phyloP scores from a whole-genome alignment of 92 coral and sea anemone species.

The Epizoanthus scotinus region DNA sequence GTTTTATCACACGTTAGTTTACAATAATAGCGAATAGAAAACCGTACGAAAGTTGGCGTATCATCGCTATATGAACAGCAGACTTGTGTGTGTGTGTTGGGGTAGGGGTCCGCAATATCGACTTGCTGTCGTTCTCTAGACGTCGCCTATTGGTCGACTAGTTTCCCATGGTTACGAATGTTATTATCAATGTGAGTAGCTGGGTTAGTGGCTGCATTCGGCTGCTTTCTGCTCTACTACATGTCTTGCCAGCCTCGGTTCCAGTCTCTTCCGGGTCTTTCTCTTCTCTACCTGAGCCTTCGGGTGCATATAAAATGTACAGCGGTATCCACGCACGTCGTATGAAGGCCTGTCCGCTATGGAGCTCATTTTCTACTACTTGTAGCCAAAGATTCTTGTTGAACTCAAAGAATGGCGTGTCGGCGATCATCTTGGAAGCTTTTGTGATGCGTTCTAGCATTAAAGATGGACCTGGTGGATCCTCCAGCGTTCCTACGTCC shows the following conservation, averaged over 20 bases:
- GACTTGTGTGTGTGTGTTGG: too few relatives aligned
- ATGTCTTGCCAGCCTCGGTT: background rate
- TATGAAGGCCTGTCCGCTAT: conserved; percentile 11
- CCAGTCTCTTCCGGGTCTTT: background rate
- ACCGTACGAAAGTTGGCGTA: too few relatives aligned
- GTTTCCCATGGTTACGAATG: too few relatives aligned
- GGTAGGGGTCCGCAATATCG: too few relatives aligned
- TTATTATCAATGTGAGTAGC: too few relatives aligned
- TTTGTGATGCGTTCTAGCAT: conserved; percentile 43
- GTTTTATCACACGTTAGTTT: too few relatives aligned
- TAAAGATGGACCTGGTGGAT: conserved; percentile 20
- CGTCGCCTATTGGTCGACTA: too few relatives aligned
- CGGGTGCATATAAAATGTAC: conserved; percentile 49
- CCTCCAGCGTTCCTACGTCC: conserved; percentile 51
- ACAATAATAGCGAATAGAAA: too few relatives aligned
- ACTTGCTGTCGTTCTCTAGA: too few relatives aligned
- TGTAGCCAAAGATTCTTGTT: conserved; percentile 59
- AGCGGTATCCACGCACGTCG: conserved; percentile 51
- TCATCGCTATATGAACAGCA: too few relatives aligned
- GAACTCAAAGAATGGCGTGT: conserved; percentile 53
- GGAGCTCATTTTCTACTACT: conserved; percentile 42
- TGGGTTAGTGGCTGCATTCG: too few relatives aligned
- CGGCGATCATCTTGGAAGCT: conserved; percentile 30
- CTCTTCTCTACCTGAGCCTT: conserved; percentile 48
- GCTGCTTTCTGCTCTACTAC: background rate